These are phyloP conservation scores for Rhynchotus rufescens DNA, from an alignment of 2,797 vertebrate species.

Conservation along the genomic window DNA sequence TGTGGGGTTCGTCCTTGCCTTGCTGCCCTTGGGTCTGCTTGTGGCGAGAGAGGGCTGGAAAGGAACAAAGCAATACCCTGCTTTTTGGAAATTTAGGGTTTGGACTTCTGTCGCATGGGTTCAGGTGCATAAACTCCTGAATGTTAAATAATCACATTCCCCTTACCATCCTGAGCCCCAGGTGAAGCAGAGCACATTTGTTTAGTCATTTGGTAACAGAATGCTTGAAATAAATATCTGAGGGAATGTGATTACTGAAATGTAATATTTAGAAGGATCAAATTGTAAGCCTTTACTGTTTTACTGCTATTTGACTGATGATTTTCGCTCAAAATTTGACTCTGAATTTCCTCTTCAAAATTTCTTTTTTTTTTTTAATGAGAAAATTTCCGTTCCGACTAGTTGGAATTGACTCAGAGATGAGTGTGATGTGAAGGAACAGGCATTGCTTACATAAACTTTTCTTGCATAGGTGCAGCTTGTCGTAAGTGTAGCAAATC, in stretches of 20 bases:
- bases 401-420: not conserved
- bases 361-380: not conserved
- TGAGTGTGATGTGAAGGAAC: not conserved
- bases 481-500: not conserved
- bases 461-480: not conserved
- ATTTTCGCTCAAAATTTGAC: not conserved
- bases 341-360: not conserved
- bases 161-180: not conserved
- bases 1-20: not conserved
- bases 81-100: not conserved
- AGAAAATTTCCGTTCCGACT: not conserved
- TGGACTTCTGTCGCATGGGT: not conserved
- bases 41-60: not conserved
- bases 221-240: not conserved
- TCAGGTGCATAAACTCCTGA: not conserved
- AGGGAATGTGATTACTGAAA: not conserved
- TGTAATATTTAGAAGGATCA: not conserved
- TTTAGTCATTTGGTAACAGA: not conserved
- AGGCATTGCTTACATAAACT: not conserved
- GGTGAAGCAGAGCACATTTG: not conserved
- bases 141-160: not conserved
- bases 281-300: not conserved
- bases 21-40: conserved; percentile 36
- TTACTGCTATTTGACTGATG: not conserved
- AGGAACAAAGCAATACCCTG: not conserved